Evolutionary conservation across 2,888 invertebrate species (phyloP), one percentile per base, ranked within the genome.

Genomic region (Cephus nigrinus): DNA sequence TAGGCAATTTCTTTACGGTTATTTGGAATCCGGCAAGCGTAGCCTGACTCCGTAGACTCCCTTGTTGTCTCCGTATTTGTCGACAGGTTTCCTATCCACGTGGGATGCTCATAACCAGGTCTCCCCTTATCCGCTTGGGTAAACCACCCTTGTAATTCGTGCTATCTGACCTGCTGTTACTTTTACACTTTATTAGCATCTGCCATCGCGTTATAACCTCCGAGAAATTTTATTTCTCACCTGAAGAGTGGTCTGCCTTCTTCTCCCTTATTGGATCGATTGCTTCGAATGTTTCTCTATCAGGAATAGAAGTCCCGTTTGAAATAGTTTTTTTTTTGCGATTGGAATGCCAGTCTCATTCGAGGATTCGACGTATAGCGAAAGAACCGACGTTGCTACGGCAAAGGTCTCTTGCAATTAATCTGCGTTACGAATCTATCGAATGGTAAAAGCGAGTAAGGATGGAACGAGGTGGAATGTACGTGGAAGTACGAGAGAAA

Each of bases 391-490:
- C 71, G 4, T 31, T 33, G 71, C 76, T 82, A 80, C 81, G 84
- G 86, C 85, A 87, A 86, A 87, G 87, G 86, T 86, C 85, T 86
- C 88, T 86, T 71, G 32, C 87, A 84, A 88, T 88, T 88, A 88
- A 88, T 88, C 87, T 87, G 84, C 83, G 86, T 88, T 88, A 86
- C 84, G 86, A 83, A 84, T 86, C 81, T 79, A 79, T 80, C 80
- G 81, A 77, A 71, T 71, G 71, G 71, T 32, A 71, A 32, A 71
- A 71, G 55, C 23, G 55, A 9, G 23, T 23, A 55, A 55, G 55
- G 23, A 23, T 55, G 55, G 55, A 55, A 55, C 55, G 55, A 55
- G 9, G 23, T 23, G 55, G 55, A 23, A 55, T 15, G 55, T 55
- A 23, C 23, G 23, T 23, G 40, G 15, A 1, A 40, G 40, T 5